These are phyloP conservation scores for Porites evermanni DNA, from an alignment of 92 coral and sea anemone species.

Conservation along the genomic window DNA sequence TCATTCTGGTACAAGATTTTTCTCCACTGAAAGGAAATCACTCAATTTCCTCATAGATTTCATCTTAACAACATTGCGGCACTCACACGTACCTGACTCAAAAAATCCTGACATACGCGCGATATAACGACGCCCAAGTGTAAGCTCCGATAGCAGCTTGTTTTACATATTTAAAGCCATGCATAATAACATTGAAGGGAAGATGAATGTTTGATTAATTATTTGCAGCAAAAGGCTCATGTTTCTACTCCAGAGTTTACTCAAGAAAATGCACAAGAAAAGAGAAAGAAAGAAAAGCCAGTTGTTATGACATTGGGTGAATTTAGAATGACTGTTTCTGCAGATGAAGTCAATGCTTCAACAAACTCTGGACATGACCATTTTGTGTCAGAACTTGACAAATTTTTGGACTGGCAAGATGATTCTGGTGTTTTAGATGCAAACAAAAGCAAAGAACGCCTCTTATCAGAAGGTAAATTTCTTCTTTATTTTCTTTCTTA, in stretches of 20 bases:
- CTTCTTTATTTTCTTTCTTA: background rate
- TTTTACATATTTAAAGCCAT: no score
- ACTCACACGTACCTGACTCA: no score
- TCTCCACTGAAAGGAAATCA: no score
- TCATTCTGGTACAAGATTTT: no score
- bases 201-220: no score
- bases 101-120: no score
- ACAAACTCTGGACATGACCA: constrained; percentile 9
- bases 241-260: background rate
- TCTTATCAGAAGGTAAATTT: background rate
- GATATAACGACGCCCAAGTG: no score
- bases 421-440: background rate
- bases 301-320: constrained; percentile 79
- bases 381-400: constrained; percentile 20
- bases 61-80: no score
- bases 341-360: constrained; percentile 21
- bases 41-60: no score
- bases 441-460: background rate
- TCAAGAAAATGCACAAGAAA: constrained; percentile 34
- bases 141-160: no score
- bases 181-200: no score
- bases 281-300: constrained; percentile 76
- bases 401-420: constrained; percentile 24
- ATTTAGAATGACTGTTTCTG: constrained; percentile 54
- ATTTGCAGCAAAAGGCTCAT: constrained; percentile 10